Evolutionary conservation across 2,113 vertebrate species (phyloP).

Genomic region (Amia ocellicauda): DNA sequence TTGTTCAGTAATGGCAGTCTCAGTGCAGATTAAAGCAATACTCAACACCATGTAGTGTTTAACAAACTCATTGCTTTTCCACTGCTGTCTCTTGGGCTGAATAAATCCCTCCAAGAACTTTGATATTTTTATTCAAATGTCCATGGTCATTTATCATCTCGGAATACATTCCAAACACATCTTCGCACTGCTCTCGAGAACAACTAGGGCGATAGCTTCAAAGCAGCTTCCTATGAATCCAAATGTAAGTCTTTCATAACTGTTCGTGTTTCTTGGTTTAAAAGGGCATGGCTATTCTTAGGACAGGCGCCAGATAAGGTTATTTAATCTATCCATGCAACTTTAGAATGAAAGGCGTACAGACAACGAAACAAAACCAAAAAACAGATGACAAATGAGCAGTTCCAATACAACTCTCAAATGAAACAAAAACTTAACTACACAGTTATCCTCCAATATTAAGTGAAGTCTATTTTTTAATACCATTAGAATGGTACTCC

Average conservation of each 20-base stretch:
- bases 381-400: too few relatives aligned
- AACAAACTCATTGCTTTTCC: slow-evolving; percentile 37
- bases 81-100: slow-evolving; percentile 8
- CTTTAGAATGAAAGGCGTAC: too few relatives aligned
- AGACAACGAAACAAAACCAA: too few relatives aligned
- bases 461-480: too few relatives aligned
- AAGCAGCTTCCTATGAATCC: not conserved
- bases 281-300: not conserved
- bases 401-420: too few relatives aligned
- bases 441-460: too few relatives aligned
- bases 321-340: too few relatives aligned
- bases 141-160: slow-evolving; percentile 9
- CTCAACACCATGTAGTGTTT: slow-evolving; percentile 44
- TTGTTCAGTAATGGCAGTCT: slow-evolving; percentile 40
- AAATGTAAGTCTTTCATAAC: not conserved
- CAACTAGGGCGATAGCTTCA: not conserved
- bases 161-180: slow-evolving; percentile 8
- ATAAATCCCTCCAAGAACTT: not conserved
- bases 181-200: not conserved
- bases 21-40: slow-evolving; percentile 51
- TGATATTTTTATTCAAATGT: slow-evolving; percentile 14
- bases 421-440: too few relatives aligned
- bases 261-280: not conserved
- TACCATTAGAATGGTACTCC: too few relatives aligned
- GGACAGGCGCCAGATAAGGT: too few relatives aligned